phyloP scores from a whole-genome alignment of 2,113 vertebrate genomes.

The Sapayoa aenigma region DNA sequence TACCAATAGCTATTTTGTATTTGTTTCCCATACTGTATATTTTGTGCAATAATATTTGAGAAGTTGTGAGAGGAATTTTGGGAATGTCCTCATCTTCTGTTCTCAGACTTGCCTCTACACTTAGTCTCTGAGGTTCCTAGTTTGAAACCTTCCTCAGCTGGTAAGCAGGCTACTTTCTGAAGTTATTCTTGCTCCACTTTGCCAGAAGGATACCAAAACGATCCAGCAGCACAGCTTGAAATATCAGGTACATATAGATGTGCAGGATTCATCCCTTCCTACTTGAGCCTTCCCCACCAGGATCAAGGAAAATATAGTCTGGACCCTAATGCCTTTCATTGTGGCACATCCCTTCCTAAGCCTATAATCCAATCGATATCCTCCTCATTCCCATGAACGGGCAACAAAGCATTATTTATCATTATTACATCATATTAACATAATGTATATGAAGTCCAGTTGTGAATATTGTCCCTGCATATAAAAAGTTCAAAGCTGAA shows the following conservation, averaged over 20 bases:
- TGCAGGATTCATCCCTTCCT: not conserved
- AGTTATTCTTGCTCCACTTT: not conserved
- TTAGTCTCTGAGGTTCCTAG: not conserved
- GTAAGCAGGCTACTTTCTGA: not conserved
- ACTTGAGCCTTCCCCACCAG: not conserved
- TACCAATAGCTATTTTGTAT: not conserved
- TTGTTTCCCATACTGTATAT: not conserved
- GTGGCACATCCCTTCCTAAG: no score
- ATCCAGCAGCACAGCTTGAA: not conserved
- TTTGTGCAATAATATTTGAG: not conserved
- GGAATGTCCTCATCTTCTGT: not conserved
- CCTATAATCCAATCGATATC: not conserved
- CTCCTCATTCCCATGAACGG: not conserved
- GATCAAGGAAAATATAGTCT: not conserved
- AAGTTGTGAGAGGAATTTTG: not conserved
- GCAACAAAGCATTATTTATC: not conserved
- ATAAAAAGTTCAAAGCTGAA: not conserved
- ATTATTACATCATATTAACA: not conserved
- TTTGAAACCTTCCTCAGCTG: not conserved
- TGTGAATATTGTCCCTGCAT: not conserved
- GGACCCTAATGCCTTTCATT: not conserved
- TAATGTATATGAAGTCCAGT: not conserved
- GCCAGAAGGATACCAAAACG: not conserved
- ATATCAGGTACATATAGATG: not conserved
- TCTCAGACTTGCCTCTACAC: not conserved